Percentiles rank a stretch among this genome's conserved stretches.
Conservation (phyloP, 2,888 invertebrate genomes). For the Morinoia aosen region DNA sequence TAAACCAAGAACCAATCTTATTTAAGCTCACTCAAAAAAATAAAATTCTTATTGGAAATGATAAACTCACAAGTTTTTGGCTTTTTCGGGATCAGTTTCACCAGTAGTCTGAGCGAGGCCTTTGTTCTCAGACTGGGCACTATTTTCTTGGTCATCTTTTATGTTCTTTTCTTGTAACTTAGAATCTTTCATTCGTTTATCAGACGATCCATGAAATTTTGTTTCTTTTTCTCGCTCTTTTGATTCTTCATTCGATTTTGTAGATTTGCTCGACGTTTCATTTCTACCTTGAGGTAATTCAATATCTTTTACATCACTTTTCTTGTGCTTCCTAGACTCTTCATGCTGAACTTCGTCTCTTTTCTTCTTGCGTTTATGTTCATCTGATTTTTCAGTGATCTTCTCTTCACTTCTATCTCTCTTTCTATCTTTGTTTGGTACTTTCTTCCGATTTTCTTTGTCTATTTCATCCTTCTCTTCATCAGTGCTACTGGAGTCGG, state of each 20-base stretch:
- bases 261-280: background rate
- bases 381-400: background rate
- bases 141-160: background rate
- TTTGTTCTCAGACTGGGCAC: background rate
- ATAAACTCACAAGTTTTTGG: background rate
- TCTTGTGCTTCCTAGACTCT: background rate
- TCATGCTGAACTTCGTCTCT: background rate
- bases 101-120: background rate
- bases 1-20: too few relatives aligned
- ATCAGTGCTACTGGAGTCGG: background rate
- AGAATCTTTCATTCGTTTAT: background rate
- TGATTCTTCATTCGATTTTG: background rate
- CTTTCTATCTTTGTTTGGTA: background rate
- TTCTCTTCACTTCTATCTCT: constrained; percentile 8
- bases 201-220: background rate
- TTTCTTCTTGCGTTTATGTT: background rate
- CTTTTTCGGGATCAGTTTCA: background rate
- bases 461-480: background rate
- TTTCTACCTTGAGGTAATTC: background rate
- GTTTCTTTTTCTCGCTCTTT: background rate
- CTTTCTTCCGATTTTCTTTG: background rate
- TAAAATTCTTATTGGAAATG: background rate
- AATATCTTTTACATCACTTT: background rate
- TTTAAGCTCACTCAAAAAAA: too few relatives aligned
- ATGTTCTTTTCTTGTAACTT: background rate